phyloP scores from a whole-genome alignment of 2,797 vertebrate genomes.

The Uromys caudimaculatus region DNA sequence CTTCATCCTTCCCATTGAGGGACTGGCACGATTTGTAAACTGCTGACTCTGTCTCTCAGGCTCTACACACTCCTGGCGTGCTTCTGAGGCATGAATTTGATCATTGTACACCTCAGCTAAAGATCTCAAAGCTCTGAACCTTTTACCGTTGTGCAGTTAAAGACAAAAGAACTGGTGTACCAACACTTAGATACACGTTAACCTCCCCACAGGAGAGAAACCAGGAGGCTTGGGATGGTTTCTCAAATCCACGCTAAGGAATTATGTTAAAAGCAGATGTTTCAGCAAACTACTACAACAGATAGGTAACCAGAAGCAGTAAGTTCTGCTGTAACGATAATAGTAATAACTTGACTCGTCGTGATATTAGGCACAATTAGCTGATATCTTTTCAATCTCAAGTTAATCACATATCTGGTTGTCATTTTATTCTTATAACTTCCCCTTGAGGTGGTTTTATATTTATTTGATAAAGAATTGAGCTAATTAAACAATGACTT shows the following conservation, averaged over 20 bases:
- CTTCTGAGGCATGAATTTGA: slow-evolving; percentile 60
- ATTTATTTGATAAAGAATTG: background rate
- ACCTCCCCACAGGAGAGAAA: slow-evolving; percentile 19
- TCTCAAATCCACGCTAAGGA: slow-evolving; percentile 47
- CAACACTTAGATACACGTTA: slow-evolving; percentile 56
- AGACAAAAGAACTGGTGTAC: slow-evolving; percentile 66
- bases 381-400: background rate
- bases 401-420: slow-evolving; percentile 23
- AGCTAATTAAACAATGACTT: background rate
- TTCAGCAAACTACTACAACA: slow-evolving; percentile 32
- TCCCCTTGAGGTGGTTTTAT: background rate
- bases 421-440: background rate
- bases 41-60: slow-evolving; percentile 47
- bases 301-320: slow-evolving; percentile 35
- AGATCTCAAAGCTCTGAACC: slow-evolving; percentile 69
- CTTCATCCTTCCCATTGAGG: slow-evolving; percentile 58
- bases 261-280: slow-evolving; percentile 49
- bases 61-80: background rate
- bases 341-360: slow-evolving; percentile 30
- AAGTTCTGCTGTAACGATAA: background rate
- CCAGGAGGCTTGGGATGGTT: slow-evolving; percentile 27
- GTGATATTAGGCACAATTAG: slow-evolving; percentile 34
- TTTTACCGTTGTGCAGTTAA: slow-evolving; percentile 51
- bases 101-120: slow-evolving; percentile 57
- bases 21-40: slow-evolving; percentile 58